Percentiles rank a stretch among this genome's conserved stretches.
Evolutionary conservation across 2,888 invertebrate species (phyloP).

Genomic region (Sericinus montela): DNA sequence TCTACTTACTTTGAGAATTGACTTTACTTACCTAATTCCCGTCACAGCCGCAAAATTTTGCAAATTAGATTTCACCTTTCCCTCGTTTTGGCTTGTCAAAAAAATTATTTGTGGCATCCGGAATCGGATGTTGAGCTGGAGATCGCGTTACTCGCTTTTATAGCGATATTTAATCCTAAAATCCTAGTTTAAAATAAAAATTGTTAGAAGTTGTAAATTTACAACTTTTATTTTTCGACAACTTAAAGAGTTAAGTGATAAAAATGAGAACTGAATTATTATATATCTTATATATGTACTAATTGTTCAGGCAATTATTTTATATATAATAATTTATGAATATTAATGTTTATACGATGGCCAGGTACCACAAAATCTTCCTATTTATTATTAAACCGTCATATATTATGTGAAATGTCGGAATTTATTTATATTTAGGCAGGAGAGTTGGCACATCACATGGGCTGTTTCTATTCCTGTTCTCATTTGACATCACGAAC

Average conservation of each 20-base stretch:
- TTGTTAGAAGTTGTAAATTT: no score
- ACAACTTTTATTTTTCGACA: no score
- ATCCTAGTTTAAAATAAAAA: not conserved
- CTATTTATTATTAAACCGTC: conserved; percentile 43
- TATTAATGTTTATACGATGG: no score
- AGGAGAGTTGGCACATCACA: conserved; percentile 66
- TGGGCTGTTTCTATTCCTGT: conserved; percentile 67
- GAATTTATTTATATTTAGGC: conserved; percentile 31
- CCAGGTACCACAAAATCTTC: conserved; percentile 58
- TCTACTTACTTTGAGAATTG: conserved; percentile 75
- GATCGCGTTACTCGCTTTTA: conserved; percentile 30
- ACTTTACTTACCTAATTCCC: conserved; percentile 74
- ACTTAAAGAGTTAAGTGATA: no score
- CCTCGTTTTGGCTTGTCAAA: conserved; percentile 47
- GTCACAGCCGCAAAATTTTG: conserved; percentile 65
- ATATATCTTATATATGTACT: no score
- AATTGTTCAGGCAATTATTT: no score
- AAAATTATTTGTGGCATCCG: conserved; percentile 59
- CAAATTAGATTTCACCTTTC: conserved; percentile 72
- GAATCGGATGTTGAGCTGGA: conserved; percentile 41
- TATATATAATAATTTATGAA: no score
- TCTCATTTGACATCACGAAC: conserved; percentile 60
- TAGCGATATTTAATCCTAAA: conserved; percentile 4
- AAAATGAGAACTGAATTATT: no score
- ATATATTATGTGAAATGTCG: conserved; percentile 17